These are phyloP conservation scores for Pachyrhynchus sulphureomaculatus DNA, from an alignment of 1,140 invertebrate genomes.

Conservation along the genomic window DNA sequence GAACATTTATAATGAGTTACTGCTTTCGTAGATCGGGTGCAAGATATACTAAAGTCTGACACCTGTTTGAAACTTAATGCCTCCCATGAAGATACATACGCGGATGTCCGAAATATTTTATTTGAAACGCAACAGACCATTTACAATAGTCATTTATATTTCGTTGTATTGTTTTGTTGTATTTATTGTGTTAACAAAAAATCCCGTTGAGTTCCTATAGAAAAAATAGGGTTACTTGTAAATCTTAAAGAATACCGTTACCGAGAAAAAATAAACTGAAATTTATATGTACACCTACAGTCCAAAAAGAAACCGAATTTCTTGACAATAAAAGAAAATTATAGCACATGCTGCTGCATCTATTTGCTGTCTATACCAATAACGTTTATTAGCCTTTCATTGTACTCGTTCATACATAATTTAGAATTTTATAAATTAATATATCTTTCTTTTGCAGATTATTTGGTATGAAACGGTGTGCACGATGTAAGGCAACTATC, in stretches of 20 bases:
- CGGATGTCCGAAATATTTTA: conserved; percentile 22
- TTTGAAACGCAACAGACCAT: conserved; percentile 13
- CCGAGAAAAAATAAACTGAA: too few species aligned
- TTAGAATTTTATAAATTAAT: too few species aligned
- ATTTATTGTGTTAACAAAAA: not conserved
- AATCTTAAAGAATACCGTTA: too few species aligned
- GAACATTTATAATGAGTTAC: conserved; percentile 27
- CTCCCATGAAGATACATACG: conserved; percentile 25
- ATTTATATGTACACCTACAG: too few species aligned
- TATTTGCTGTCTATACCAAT: too few species aligned
- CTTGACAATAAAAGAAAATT: too few species aligned
- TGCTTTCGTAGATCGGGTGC: conserved; percentile 17
- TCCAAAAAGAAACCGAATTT: too few species aligned
- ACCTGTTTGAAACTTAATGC: conserved; percentile 23
- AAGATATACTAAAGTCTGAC: conserved; percentile 23
- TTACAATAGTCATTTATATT: not conserved
- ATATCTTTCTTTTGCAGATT: conserved; percentile 63
- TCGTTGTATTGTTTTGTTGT: not conserved
- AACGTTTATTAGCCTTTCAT: too few species aligned
- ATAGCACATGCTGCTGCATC: too few species aligned
- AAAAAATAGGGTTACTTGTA: too few species aligned
- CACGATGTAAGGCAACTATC: conserved; percentile 86
- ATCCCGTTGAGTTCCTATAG: too few species aligned
- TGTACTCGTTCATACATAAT: too few species aligned
- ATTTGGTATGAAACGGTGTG: conserved; percentile 81